Evolutionary conservation across 2,888 invertebrate species (phyloP), one percentile per base, ranked within the genome.

Genomic region (Sisyra nigra): DNA sequence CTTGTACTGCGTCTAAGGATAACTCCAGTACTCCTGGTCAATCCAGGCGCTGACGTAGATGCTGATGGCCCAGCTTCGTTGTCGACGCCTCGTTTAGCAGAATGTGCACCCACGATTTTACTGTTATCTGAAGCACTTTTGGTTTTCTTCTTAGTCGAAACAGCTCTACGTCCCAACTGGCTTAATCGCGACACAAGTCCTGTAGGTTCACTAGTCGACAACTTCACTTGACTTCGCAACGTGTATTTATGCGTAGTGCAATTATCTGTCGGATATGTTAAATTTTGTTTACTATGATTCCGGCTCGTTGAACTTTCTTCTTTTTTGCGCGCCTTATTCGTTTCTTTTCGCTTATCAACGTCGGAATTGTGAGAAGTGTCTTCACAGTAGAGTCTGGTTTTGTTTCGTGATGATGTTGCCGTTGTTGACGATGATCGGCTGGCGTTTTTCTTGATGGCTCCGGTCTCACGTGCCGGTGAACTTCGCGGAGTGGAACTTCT

Each of bases 41-140:
- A 69, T 54, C 71, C 71, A 57, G 70, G 69, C 47, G 59, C 55
- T 56, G 68, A 68, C 61, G 71, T 70, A 48, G 51, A 49, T 42
- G 57, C 51, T 39, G 55, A 52, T 48, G 57, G 51, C 46, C 60
- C 60, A 29, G 54, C 52, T 54, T 67, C 56, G 49, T 57, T 54
- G 49, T 50, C 52, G 50, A 51, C 48, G 48, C 38, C 24, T 14
- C n/a, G n/a, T n/a, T 46, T 29, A 44, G 41, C 32, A 11, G 30
- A 32, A 38, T 18, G 41, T 32, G 44, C 17, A 24, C 29, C 42
- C 41, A 37, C 31, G 38, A 48, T 47, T 34, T 48, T 58, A 52
- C 58, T 61, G 52, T 62, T 61, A 17, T 39, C 45, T 65, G 66
- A 48, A 10, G n/a, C 40, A 14, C 39, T 24, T 41, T 41, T 38